Percentiles rank a stretch among this genome's conserved stretches.
phyloP scores from a whole-genome alignment of 2,888 invertebrate genomes.

The Nephrotoma appendiculata region DNA sequence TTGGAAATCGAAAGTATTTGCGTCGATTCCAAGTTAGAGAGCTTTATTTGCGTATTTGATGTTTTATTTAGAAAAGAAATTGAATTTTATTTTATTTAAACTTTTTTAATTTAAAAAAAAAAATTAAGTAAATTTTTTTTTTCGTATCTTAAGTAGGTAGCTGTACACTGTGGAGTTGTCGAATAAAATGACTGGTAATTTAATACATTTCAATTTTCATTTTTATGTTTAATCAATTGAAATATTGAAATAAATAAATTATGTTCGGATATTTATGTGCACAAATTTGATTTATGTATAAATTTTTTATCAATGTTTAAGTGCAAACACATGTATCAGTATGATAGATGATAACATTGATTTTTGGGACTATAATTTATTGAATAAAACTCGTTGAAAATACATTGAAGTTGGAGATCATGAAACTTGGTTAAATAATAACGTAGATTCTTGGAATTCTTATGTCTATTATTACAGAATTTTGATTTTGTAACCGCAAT shows the following conservation, averaged over 20 bases:
- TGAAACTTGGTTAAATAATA: too few species aligned
- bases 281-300: neutral
- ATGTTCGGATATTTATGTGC: neutral
- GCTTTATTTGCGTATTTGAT: neutral
- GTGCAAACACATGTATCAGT: too few species aligned
- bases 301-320: too few species aligned
- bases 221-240: neutral
- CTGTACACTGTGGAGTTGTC: neutral
- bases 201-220: neutral
- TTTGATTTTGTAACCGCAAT: too few species aligned
- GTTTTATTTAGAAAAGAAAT: neutral
- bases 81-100: neutral
- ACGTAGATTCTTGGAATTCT: too few species aligned
- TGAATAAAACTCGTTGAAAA: too few species aligned
- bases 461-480: too few species aligned
- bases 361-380: too few species aligned
- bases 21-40: neutral
- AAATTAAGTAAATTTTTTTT: too few species aligned
- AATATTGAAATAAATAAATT: neutral
- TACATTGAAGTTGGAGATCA: too few species aligned
- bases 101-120: neutral
- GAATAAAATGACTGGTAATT: neutral
- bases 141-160: too few species aligned
- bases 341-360: too few species aligned
- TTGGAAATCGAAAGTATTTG: neutral